A percentile compares a stretch with the other conserved stretches of the same genome.
Evolutionary conservation across 2,797 vertebrate species (phyloP).

Genomic region (Fistularia tabacaria): DNA sequence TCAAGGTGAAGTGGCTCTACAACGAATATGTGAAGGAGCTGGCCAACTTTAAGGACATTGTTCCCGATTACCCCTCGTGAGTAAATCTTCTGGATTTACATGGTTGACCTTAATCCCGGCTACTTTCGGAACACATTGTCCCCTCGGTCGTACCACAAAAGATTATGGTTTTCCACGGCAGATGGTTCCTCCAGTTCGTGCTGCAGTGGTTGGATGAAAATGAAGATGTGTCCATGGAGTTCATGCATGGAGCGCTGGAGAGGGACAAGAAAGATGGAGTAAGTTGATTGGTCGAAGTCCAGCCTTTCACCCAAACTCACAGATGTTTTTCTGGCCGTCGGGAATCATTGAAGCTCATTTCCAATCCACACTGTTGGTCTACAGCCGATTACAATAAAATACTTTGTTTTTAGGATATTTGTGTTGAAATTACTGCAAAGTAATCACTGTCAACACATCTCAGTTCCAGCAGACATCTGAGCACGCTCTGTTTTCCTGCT

Average conservation of each 20-base stretch:
- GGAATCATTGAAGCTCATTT: too few species aligned
- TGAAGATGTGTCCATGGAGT: slow-evolving; percentile 96
- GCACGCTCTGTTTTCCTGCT: slow-evolving; percentile 97
- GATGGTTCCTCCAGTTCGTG: slow-evolving; percentile 97
- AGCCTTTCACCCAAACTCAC: too few species aligned
- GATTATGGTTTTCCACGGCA: slow-evolving; percentile 41
- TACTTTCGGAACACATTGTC: too few species aligned
- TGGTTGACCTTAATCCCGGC: too few species aligned
- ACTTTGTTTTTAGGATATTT: too few species aligned
- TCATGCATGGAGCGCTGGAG: slow-evolving; percentile 93
- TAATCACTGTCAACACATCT: background rate
- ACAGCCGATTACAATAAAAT: too few species aligned
- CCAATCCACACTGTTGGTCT: too few species aligned
- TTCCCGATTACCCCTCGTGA: slow-evolving; percentile 94
- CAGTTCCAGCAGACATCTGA: slow-evolving; percentile 99
- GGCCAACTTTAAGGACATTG: slow-evolving; percentile 79
- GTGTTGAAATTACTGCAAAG: background rate
- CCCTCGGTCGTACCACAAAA: too few species aligned
- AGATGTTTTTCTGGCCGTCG: too few species aligned
- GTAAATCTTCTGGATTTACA: slow-evolving; percentile 30
- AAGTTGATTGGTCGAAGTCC: slow-evolving; percentile 37
- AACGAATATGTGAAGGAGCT: slow-evolving; percentile 93
- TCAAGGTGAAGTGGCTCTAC: slow-evolving; percentile 98
- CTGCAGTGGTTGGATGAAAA: slow-evolving; percentile 97
- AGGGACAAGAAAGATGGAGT: slow-evolving; percentile 98